Conservation (phyloP, 2,797 vertebrate genomes). For the Pseudocheirus occidentalis region DNA sequence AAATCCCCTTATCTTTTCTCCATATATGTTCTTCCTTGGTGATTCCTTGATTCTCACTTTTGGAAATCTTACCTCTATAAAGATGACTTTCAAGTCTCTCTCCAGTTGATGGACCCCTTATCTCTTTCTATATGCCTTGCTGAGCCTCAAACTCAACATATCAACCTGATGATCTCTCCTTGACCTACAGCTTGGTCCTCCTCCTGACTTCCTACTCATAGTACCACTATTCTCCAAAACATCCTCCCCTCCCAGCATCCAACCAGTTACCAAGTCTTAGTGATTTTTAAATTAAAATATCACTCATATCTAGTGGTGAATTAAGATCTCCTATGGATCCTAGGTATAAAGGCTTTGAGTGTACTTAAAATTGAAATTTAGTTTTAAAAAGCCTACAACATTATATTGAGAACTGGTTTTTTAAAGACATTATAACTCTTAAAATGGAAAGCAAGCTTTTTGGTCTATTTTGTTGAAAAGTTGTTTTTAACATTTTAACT, state of each 20-base stretch:
- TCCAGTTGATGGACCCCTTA: not conserved
- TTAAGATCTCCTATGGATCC: not conserved
- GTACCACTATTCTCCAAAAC: not conserved
- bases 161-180: not conserved
- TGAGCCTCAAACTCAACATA: not conserved
- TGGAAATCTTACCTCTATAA: not conserved
- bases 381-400: not conserved
- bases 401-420: not conserved
- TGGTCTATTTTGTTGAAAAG: not conserved
- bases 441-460: not conserved
- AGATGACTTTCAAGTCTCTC: not conserved
- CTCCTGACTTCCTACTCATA: not conserved
- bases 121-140: not conserved
- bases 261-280: not conserved
- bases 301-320: not conserved
- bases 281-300: not conserved
- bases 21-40: not conserved
- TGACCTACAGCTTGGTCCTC: not conserved
- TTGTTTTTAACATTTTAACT: not conserved
- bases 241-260: not conserved
- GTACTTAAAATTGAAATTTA: not conserved
- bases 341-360: not conserved
- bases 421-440: not conserved
- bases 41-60: not conserved
- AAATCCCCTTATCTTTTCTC: not conserved